phyloP scores from a whole-genome alignment of 1,140 invertebrate genomes.

The Formica selysi region DNA sequence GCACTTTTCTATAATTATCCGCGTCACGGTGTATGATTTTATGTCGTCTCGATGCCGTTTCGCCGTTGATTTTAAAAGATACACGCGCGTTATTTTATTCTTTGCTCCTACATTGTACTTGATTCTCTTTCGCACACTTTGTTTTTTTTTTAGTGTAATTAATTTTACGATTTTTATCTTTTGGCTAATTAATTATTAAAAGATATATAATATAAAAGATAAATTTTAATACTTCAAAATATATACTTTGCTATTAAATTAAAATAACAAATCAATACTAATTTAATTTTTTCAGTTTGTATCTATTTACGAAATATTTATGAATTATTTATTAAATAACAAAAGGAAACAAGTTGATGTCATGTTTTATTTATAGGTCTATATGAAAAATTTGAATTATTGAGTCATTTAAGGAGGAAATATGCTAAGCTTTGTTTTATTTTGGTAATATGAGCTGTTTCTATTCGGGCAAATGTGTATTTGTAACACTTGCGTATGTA shows the following conservation, averaged over 20 bases:
- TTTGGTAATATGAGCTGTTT: neutral
- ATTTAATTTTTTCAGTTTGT: neutral
- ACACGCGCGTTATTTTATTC: neutral
- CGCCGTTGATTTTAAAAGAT: conserved; percentile 23
- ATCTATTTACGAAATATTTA: neutral
- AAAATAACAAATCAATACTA: neutral
- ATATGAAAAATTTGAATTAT: neutral
- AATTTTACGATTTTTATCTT: neutral
- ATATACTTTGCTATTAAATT: conserved; percentile 13
- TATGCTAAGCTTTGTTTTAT: neutral
- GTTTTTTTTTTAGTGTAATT: neutral
- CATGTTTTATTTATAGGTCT: neutral
- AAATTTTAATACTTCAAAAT: neutral
- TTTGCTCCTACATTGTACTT: neutral
- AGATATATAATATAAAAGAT: neutral
- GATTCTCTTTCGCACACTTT: neutral
- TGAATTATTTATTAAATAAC: conserved; percentile 3
- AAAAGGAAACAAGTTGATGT: neutral
- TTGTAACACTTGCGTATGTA: neutral
- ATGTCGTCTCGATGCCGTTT: conserved; percentile 10
- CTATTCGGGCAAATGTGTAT: neutral
- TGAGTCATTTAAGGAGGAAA: neutral
- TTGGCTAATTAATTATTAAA: neutral
- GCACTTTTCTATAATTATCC: neutral
- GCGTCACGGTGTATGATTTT: conserved; percentile 30